These are phyloP conservation scores for Betta splendens DNA, from an alignment of 2,797 vertebrate species.

Conservation along the genomic window DNA sequence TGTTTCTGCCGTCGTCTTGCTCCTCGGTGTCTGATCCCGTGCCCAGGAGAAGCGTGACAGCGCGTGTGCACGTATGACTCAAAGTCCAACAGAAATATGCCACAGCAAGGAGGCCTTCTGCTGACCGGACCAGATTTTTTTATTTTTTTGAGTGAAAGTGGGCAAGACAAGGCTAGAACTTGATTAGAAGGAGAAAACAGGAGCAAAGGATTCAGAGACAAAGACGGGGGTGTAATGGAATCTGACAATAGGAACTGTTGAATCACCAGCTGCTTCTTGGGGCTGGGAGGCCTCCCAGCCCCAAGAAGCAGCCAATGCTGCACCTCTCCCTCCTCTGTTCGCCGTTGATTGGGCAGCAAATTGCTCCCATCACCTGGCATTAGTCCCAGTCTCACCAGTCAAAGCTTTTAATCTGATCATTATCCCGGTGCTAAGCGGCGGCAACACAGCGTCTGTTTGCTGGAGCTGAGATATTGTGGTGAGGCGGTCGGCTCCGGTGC, in stretches of 20 bases:
- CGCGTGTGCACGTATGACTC: background rate
- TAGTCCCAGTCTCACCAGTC: slow-evolving; percentile 65
- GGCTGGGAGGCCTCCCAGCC: slow-evolving; percentile 33
- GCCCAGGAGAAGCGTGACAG: background rate
- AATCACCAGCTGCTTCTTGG: slow-evolving; percentile 63
- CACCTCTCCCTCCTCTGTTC: slow-evolving; percentile 37
- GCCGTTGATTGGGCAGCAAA: slow-evolving; percentile 61
- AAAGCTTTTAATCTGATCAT: slow-evolving; percentile 75
- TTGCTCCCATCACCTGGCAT: slow-evolving; percentile 72
- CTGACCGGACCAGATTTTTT: slow-evolving; percentile 42
- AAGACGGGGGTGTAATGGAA: slow-evolving; percentile 59
- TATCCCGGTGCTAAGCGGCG: slow-evolving; percentile 60
- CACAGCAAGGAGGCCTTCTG: slow-evolving; percentile 41
- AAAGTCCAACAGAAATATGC: slow-evolving; percentile 35
- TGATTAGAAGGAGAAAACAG: slow-evolving; percentile 45
- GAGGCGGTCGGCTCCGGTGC: slow-evolving; percentile 25
- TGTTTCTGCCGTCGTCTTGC: slow-evolving; percentile 16
- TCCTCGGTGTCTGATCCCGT: slow-evolving; percentile 19
- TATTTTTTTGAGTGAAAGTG: slow-evolving; percentile 48
- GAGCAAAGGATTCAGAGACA: slow-evolving; percentile 27
- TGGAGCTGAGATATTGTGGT: slow-evolving; percentile 62
- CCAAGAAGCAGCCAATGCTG: slow-evolving; percentile 41
- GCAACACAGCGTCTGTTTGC: slow-evolving; percentile 61
- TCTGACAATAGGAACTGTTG: slow-evolving; percentile 70
- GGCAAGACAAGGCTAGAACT: slow-evolving; percentile 42